Percentiles rank a stretch among this genome's conserved stretches.
Conservation (phyloP, 1,140 invertebrate genomes). For the Musca domestica region DNA sequence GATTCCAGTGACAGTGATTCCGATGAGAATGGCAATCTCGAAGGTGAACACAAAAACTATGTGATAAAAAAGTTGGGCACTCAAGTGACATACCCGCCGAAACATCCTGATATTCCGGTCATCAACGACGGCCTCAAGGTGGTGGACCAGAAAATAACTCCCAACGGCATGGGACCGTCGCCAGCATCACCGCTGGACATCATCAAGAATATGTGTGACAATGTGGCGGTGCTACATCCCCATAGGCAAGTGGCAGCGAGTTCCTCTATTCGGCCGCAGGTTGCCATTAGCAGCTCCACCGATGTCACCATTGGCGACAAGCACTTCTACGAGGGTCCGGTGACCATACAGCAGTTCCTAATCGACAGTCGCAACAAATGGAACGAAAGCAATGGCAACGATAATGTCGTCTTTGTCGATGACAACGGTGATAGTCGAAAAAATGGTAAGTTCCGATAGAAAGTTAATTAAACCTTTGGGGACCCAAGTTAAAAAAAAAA, state of each 20-base stretch:
- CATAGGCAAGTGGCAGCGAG: not conserved
- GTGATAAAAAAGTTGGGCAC: conserved; percentile 49
- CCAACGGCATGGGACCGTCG: conserved; percentile 20
- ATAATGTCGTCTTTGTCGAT: conserved; percentile 40
- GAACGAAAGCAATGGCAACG: conserved; percentile 39
- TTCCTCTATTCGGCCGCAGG: conserved; percentile 53
- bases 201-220: not conserved
- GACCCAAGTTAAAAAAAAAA: no score
- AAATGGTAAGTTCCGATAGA: conserved; percentile 5
- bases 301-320: conserved; percentile 67
- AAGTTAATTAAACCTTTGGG: no score
- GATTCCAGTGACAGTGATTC: conserved; percentile 50
- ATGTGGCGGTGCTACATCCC: not conserved
- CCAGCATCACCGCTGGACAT: not conserved
- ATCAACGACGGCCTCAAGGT: conserved; percentile 40
- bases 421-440: not conserved
- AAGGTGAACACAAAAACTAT: conserved; percentile 36
- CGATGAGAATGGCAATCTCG: conserved; percentile 34
- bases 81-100: conserved; percentile 41
- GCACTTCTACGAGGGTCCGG: conserved; percentile 64
- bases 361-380: conserved; percentile 50
- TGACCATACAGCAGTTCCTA: conserved; percentile 66
- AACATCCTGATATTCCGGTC: conserved; percentile 38
- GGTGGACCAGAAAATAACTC: conserved; percentile 31
- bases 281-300: conserved; percentile 60